These are phyloP conservation scores for Chinchilla lanigera DNA, from an alignment of 2,113 vertebrate species.

Conservation along the genomic window DNA sequence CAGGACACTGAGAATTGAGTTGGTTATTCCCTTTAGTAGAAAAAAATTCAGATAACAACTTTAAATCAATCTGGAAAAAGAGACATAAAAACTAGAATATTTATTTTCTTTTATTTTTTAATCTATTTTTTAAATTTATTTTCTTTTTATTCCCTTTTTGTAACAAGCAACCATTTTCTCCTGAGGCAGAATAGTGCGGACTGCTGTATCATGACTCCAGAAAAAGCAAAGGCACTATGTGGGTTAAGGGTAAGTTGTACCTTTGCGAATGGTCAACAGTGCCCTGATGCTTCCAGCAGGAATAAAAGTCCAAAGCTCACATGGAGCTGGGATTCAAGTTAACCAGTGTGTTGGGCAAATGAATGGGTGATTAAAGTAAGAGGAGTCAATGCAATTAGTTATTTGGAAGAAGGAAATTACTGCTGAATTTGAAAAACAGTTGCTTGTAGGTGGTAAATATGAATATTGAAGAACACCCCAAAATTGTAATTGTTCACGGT, in stretches of 20 bases:
- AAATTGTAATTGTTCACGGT: neutral
- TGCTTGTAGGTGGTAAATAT: neutral
- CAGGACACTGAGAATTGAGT: neutral
- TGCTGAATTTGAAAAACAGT: conserved; percentile 54
- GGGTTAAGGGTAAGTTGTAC: neutral
- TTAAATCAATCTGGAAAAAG: neutral
- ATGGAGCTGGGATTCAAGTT: neutral
- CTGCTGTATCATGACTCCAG: neutral
- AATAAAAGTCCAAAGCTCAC: neutral
- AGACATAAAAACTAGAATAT: neutral
- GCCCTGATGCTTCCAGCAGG: neutral
- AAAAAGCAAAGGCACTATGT: neutral
- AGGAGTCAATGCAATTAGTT: conserved; percentile 1
- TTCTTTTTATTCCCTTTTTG: conserved; percentile 20
- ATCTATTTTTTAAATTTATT: no score
- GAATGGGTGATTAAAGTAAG: neutral
- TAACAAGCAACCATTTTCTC: conserved; percentile 15
- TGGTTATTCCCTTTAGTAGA: conserved; percentile 13
- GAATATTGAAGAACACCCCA: conserved; percentile 8
- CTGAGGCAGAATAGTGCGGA: neutral
- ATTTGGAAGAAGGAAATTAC: neutral
- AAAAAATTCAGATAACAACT: conserved; percentile 30
- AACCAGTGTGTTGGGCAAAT: conserved; percentile 31
- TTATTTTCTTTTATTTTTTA: no score
- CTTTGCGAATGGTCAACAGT: neutral